Conservation (phyloP, 2,113 vertebrate genomes). For the Sapayoa aenigma region DNA sequence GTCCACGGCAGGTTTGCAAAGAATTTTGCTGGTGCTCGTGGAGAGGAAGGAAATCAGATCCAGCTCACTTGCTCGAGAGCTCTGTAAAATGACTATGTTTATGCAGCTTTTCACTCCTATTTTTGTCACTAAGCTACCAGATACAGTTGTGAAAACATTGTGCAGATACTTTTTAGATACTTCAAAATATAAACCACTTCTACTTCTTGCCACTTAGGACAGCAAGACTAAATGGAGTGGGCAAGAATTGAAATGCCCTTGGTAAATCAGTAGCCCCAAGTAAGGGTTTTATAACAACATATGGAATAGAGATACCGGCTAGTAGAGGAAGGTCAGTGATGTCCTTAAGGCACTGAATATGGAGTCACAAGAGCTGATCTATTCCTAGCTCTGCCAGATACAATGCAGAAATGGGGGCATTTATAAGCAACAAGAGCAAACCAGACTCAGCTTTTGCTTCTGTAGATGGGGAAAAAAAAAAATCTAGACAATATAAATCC, state of each 20-base stretch:
- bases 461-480: not conserved
- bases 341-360: constrained; percentile 8
- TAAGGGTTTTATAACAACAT: constrained; percentile 7
- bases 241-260: constrained; percentile 20
- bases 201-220: constrained; percentile 12
- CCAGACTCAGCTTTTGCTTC: not conserved
- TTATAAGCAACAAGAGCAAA: constrained; percentile 1
- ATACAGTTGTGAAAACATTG: constrained; percentile 28
- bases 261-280: not conserved
- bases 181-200: constrained; percentile 5
- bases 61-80: not conserved
- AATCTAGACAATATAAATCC: not conserved
- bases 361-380: constrained; percentile 43
- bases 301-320: not conserved
- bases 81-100: not conserved
- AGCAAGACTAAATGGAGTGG: not conserved
- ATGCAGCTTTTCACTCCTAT: constrained; percentile 35
- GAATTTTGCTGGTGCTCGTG: not conserved
- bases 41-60: constrained; percentile 16
- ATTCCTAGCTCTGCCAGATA: constrained; percentile 15
- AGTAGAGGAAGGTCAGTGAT: constrained; percentile 1
- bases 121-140: constrained; percentile 51
- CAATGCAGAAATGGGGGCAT: not conserved
- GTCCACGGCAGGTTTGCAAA: not conserved
- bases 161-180: constrained; percentile 6